Evolutionary conservation across 1,140 invertebrate genomes (phyloP), one percentile per base, ranked within the genome.

Genomic region (Calliopsis andreniformis): DNA sequence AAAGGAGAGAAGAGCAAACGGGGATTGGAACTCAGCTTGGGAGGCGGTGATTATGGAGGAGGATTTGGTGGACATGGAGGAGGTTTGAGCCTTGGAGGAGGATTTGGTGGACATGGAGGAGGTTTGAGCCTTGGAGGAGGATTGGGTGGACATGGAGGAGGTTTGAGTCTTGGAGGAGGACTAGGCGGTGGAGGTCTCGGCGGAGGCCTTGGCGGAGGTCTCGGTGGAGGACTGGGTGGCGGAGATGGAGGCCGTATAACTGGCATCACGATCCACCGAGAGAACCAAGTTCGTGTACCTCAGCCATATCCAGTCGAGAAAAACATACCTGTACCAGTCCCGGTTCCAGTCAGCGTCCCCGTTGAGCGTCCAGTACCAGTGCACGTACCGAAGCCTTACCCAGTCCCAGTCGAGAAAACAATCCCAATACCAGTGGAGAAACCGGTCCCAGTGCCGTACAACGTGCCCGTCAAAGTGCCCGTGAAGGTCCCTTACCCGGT

Each of bases 391-490:
- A 92, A 93, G 70, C 93, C 94, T 1, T 93, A 94, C 70, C 93
- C 94, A 20, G 93, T 94, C 0, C 92, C 93, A 16, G 92, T 94
- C 1, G 92, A 93, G 30, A 93, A 94, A 81, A 92, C 93, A 76
- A 88, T 94, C 23, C 93, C 92, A 0, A 89, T 92, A 20, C 93
- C 92, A 32, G 93, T 94, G 14, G 90, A 92, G 62, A 93, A 90
- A 91, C 92, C 67, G 80, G 92, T 91, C 77, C 94, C 85, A 79
- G 93, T 90, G 84, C 94, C 86, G 72, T 91, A 89, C 78, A 93
- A 92, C 76, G 93, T 94, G 45, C 93, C 93, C 58, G 92, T 94
- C 7, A 94, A 94, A 85, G 93, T 95, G 0, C 93, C 93, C 25
- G 91, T 93, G 1, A 78, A 88, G 61, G 86, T 91, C 0, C 91